Conservation (phyloP, 1,140 invertebrate genomes). For the Grapholita molesta region DNA sequence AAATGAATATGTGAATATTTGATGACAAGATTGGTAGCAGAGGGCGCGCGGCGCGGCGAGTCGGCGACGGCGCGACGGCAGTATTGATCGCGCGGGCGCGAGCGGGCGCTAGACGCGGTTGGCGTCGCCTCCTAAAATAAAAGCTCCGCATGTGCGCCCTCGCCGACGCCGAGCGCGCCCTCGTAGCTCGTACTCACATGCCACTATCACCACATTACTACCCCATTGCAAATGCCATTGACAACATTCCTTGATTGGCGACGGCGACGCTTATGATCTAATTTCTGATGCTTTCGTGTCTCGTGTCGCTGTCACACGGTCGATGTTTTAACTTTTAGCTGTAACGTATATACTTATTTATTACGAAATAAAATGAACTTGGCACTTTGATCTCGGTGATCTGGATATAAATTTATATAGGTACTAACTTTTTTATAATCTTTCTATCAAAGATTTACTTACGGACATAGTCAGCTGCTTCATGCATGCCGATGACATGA, state of each 20-base stretch:
- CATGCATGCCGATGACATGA: too few species aligned
- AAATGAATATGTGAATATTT: constrained; percentile 74
- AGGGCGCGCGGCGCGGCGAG: constrained; percentile 50
- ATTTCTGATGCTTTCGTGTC: background rate
- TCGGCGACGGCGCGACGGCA: constrained; percentile 69
- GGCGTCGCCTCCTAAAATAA: constrained; percentile 73
- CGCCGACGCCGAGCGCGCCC: constrained; percentile 46
- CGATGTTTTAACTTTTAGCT: background rate
- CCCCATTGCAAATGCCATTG: constrained; percentile 2
- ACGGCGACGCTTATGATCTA: too few species aligned
- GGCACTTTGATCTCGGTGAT: too few species aligned
- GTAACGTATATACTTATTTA: too few species aligned
- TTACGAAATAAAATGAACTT: too few species aligned
- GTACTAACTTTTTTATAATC: too few species aligned
- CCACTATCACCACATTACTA: constrained; percentile 23
- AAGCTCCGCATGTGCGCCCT: constrained; percentile 64
- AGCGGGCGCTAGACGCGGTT: constrained; percentile 69
- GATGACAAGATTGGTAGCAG: constrained; percentile 65
- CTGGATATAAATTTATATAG: too few species aligned
- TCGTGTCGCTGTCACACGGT: background rate
- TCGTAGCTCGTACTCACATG: constrained; percentile 30
- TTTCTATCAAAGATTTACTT: too few species aligned
- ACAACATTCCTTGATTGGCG: background rate
- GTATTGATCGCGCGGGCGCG: constrained; percentile 70
- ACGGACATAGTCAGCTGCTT: too few species aligned